Base-by-base conservation (phyloP, 2,888 invertebrate genomes). In the Thereva unica region DNA sequence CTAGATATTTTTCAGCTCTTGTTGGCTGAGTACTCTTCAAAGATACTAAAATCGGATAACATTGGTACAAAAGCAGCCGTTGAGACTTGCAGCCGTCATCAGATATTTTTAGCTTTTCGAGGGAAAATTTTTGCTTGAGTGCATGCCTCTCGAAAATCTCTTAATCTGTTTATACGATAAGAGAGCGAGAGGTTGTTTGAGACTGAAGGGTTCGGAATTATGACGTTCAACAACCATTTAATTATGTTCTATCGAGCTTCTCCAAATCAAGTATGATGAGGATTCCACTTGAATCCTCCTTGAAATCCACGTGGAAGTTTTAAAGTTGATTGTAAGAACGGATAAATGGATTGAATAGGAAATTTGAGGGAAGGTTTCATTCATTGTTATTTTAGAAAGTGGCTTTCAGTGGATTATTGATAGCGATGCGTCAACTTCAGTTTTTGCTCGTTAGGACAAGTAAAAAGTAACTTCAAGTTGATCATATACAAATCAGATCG, bases 211-310 rank as follows among this genome's bases (percentile, higher is more conserved):
- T 38, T 49, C 34, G 56, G 23, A 5, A 54, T 61, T 53, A 55
- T 63, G 42, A 56, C 63, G 52, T 63, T 67, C 55, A 55, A 56
- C 64, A 63, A 50, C 47, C 64, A 54, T 63, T 59, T 44, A 56
- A 64, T 61, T 65, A 64, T 56, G 55, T 50, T 41, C 40, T 12
- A 50, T 61, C 40, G 50, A 50, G 61, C 41, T 50, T 38, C 34
- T 61, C 44, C 49, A 34, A 41, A 40, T 50, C 7, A 38, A 23
- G 23, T 23, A 42, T 59, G 66, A 59, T 56, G 55, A 37, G 41
- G 35, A 23, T 40, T 12, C 45, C 47, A n/a, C 10, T 34, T n/a
- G 12, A n/a, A 34, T 38, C 9, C 10, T 23, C 23, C 23, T 23
- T 23, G 23, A 23, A 23, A 23, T 23, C 23, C 23, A 23, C 23